These are phyloP conservation scores for Halisarca cf. caerulea DNA, from an alignment of 37 sponge, comb jelly and placozoan species.

Conservation along the genomic window DNA sequence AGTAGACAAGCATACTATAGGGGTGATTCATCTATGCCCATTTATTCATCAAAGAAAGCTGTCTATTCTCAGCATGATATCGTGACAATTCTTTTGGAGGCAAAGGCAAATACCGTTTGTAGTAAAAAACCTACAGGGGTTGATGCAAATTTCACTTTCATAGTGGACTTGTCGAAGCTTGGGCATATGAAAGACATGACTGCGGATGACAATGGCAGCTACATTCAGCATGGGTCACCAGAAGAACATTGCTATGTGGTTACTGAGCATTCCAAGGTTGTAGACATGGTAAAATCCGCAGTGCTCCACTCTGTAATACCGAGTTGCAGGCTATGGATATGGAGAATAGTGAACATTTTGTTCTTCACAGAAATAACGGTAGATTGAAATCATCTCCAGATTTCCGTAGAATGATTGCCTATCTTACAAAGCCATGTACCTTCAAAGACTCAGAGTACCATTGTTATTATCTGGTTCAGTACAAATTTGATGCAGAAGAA, in stretches of 20 bases:
- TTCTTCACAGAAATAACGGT: not conserved
- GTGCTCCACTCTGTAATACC: not conserved
- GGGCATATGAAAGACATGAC: not conserved
- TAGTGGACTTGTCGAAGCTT: slow-evolving; percentile 2
- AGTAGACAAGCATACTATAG: too few species aligned
- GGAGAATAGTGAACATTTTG: not conserved
- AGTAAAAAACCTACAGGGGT: not conserved
- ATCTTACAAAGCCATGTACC: not conserved
- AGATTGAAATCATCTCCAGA: not conserved
- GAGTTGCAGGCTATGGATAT: not conserved
- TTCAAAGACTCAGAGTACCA: not conserved
- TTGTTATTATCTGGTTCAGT: not conserved
- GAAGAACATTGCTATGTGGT: not conserved
- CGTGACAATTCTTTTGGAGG: too few species aligned
- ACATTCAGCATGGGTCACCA: not conserved
- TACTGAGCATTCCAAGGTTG: too few species aligned
- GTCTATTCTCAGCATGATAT: too few species aligned
- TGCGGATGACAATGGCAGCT: slow-evolving; percentile 8
- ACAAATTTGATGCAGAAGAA: not conserved
- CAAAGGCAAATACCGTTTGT: too few species aligned
- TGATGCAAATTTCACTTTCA: not conserved
- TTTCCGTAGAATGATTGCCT: not conserved
- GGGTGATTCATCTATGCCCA: too few species aligned
- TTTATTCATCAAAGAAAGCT: too few species aligned
- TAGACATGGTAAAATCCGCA: not conserved